A percentile compares a stretch with the other conserved stretches of the same genome.
These are phyloP conservation scores for Trachelus tabidus DNA, from an alignment of 2,888 invertebrate species.

Conservation along the genomic window DNA sequence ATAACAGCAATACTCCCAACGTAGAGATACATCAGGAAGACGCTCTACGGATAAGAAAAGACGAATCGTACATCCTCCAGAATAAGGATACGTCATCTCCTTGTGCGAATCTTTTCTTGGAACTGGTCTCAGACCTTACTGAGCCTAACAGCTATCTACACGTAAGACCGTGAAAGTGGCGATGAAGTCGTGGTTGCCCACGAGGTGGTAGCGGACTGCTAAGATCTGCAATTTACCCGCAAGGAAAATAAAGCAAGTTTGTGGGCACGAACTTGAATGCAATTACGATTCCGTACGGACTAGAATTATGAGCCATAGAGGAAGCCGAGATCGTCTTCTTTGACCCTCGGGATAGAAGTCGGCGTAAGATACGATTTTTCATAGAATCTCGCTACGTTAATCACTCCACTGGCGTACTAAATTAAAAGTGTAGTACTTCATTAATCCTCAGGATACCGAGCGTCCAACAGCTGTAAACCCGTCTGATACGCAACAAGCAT, in stretches of 20 bases:
- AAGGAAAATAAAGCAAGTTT: constrained; percentile 10
- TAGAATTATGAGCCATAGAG: background rate
- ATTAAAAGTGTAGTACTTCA: background rate
- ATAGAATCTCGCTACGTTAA: background rate
- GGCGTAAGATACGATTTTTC: background rate
- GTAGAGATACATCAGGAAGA: constrained; percentile 69
- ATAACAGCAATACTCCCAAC: constrained; percentile 69
- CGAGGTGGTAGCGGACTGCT: background rate
- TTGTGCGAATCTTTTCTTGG: background rate
- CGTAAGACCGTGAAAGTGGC: background rate
- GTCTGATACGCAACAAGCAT: background rate
- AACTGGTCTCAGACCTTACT: background rate
- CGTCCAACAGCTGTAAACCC: background rate
- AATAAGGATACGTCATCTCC: background rate
- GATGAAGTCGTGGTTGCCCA: background rate
- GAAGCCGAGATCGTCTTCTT: background rate
- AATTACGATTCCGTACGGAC: constrained; percentile 17
- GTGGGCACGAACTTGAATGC: constrained; percentile 20
- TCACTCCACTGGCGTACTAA: background rate
- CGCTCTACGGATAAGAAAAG: constrained; percentile 53
- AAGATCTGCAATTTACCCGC: constrained; percentile 29
- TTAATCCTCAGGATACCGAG: background rate
- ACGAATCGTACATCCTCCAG: background rate
- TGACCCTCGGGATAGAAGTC: background rate
- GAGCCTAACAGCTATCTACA: background rate